Base-by-base conservation (phyloP, 2,797 vertebrate species). In the Miichthys miiuy region DNA sequence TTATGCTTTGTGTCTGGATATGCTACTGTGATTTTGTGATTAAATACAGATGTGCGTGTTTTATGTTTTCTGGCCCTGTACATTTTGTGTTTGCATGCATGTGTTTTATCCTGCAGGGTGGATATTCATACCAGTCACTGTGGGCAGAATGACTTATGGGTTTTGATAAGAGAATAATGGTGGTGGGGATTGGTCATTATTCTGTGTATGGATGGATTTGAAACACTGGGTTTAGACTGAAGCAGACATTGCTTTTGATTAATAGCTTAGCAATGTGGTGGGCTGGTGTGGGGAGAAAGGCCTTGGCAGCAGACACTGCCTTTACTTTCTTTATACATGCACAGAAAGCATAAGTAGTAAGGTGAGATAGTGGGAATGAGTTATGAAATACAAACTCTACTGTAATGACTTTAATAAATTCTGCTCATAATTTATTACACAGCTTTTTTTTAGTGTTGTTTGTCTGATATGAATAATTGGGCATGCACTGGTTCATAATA, bases 131-230 rank as follows among this genome's bases (percentile, higher is more conserved):
- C 51, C 73, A 84, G 87, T 82, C 89, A 89, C 57, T 64, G 76
- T 67, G 84, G 80, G 89, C 75, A 83, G 79, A 91, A 92, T 92
- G 92, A 94, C 89, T 89, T 93, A 94, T 89, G 86, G 88, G 86
- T 72, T 90, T 84, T 92, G 92, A 91, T 94, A 92, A 92, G 90
- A 92, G 78, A 93, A 92, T 93, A 94, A 93, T 90, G 81, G 87
- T 57, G 80, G 72, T 68, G 58, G 85, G 81, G 75, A 92, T 84
- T 85, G 83, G 86, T 87, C 88, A 89, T 94, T 91, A 90, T 90
- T 92, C 80, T 58, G 42, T 72, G 62, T 70, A 65, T 74, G 74
- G 79, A 86, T 77, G 78, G 82, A 88, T 91, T 79, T 93, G 67
- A 88, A 93, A 91, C 82, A 70, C 68, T 77, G 77, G 61, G 48